Evolutionary conservation across 2,888 invertebrate genomes (phyloP), one percentile per base, ranked within the genome.

Genomic region (Hydrotaea diabolus): DNA sequence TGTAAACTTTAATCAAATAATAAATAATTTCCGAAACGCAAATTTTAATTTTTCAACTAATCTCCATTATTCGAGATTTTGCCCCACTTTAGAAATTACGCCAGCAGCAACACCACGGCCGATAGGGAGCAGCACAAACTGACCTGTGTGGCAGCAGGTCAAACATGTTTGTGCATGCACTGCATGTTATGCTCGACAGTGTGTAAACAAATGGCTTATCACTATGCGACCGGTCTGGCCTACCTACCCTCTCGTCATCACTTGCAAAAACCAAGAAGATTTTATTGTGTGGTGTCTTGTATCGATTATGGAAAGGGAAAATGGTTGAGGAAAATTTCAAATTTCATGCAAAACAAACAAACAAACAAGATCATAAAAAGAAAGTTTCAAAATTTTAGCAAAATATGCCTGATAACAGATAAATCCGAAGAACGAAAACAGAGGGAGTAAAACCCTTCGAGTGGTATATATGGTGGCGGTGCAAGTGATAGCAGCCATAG

Each of bases 281-380:
- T 49, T n/a, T 39, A 11, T 39, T 39, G 39, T 39, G 8, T 11
- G 55, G 21, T 55, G 11, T 55, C 19, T 11, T 55, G 31, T 31
- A 7, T 31, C 31, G 31, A n/a, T n/a, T n/a, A n/a, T 31, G 31
- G 7, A 31, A 31, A 8, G 19, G 9, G 7, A 21, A 21, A 21
- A 55, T 49, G n/a, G 49, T n/a, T n/a, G 8, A 15, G 49, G 43
- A 43, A 43, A 43, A 43, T 43, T 43, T 43, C 43, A 43, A 31
- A 31, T 31, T 7, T 43, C 43, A 43, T 43, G 66, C 36, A 71
- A 83, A 76, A 73, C 11, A 78, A 31, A 31, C n/a, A 36, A 75
- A 75, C 71, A 77, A 84, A 80, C 74, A 77, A 74, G 8, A 59
- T 74, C 36, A 62, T 62, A 64, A 78, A 78, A 77, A 78, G 73